These are phyloP conservation scores for Diaprepes abbreviatus DNA, from an alignment of 2,888 invertebrate species.

Conservation along the genomic window DNA sequence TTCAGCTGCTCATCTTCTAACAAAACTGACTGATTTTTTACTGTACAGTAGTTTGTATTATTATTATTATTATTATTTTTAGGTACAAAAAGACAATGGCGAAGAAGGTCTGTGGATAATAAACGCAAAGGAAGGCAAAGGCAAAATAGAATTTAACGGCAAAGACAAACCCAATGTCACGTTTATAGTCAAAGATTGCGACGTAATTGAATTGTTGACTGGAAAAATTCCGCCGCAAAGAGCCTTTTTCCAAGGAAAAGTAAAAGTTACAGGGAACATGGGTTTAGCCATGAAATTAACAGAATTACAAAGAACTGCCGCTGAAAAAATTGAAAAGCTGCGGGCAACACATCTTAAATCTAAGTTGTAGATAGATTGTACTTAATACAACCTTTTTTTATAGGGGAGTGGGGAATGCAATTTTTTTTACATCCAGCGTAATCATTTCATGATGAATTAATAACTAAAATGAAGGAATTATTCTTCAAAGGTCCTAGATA, in stretches of 20 bases:
- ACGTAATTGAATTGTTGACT: conserved; percentile 88
- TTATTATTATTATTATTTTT: too few species aligned
- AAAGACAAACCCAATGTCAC: conserved; percentile 91
- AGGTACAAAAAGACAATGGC: conserved; percentile 83
- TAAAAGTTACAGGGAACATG: conserved; percentile 97
- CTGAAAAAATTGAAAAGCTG: conserved; percentile 80
- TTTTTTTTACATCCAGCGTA: too few species aligned
- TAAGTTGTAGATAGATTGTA: conserved; percentile 70
- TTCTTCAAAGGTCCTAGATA: too few species aligned
- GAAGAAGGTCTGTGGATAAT: conserved; percentile 92
- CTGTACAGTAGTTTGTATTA: too few species aligned
- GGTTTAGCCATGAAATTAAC: conserved; percentile 95
- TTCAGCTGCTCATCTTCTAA: too few species aligned
- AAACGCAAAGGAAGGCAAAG: conserved; percentile 91
- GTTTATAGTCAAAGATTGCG: conserved; percentile 89
- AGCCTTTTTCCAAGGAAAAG: conserved; percentile 96
- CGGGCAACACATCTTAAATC: conserved; percentile 73
- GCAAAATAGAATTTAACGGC: conserved; percentile 86
- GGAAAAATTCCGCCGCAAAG: conserved; percentile 96
- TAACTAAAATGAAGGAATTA: too few species aligned
- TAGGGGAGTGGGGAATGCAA: conserved; percentile 12
- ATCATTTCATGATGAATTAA: too few species aligned
- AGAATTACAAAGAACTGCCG: conserved; percentile 83
- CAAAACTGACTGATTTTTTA: too few species aligned
- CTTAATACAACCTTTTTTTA: conserved; percentile 11